phyloP scores from a whole-genome alignment of 2,888 invertebrate species.

The Pollenia labialis region DNA sequence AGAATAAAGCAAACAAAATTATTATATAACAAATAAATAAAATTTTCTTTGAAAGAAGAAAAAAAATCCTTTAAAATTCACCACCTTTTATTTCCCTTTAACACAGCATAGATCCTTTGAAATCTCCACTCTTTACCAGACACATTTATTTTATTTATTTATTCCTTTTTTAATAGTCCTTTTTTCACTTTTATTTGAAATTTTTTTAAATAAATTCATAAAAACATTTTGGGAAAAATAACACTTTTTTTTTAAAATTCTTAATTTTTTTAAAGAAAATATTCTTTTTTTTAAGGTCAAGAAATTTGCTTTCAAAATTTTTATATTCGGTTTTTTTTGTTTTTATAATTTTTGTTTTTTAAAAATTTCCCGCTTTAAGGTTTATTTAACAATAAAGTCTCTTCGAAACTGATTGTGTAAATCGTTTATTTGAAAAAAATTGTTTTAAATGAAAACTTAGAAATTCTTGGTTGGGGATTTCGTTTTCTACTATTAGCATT shows the following conservation, averaged over 20 bases:
- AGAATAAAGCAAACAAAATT: neutral
- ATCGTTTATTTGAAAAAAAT: neutral
- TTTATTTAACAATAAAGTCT: constrained; percentile 77
- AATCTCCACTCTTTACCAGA: constrained; percentile 34
- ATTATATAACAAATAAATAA: constrained; percentile 28
- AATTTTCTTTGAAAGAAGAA: neutral
- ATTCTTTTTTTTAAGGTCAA: constrained; percentile 15
- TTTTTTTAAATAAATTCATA: neutral
- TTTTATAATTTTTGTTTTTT: constrained; percentile 22
- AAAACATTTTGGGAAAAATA: constrained; percentile 24
- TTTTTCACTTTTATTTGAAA: neutral
- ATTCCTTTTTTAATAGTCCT: constrained; percentile 25
- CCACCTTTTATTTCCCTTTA: constrained; percentile 56
- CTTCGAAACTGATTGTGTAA: constrained; percentile 78
- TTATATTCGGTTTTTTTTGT: constrained; percentile 12
- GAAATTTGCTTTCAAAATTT: neutral
- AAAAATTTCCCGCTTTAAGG: constrained; percentile 66
- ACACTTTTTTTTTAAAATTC: neutral
- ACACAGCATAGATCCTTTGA: constrained; percentile 42
- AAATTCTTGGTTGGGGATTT: constrained; percentile 50
- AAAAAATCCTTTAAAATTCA: constrained; percentile 2
- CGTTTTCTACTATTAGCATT: constrained; percentile 26
- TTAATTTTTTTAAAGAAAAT: neutral
- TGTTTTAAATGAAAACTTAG: constrained; percentile 66
- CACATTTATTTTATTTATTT: constrained; percentile 9